phyloP scores from a whole-genome alignment of 1,140 invertebrate genomes.

The Neodiprion pinetum region DNA sequence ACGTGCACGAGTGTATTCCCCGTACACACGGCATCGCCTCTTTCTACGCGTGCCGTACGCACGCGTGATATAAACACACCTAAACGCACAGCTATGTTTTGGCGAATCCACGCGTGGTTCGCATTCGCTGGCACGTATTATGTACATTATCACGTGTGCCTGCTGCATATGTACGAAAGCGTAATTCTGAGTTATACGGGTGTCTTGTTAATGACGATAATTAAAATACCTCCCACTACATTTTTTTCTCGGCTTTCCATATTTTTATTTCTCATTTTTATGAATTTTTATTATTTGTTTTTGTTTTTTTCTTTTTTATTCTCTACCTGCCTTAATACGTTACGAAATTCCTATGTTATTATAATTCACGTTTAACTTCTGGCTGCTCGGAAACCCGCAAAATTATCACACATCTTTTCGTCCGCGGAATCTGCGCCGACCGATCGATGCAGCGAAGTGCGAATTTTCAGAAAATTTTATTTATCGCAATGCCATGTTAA shows the following conservation, averaged over 20 bases:
- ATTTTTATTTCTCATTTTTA: no score
- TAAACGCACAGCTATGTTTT: conserved; percentile 36
- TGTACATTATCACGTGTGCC: conserved; percentile 12
- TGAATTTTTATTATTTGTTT: no score
- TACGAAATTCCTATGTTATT: neutral
- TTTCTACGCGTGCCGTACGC: conserved; percentile 24
- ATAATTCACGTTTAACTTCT: neutral
- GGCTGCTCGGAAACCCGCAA: neutral
- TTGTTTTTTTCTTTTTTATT: no score
- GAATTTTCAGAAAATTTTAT: no score
- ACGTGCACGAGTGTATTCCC: conserved; percentile 32
- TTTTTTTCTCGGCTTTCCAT: conserved; percentile 34
- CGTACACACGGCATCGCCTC: conserved; percentile 26
- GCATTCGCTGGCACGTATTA: conserved; percentile 13
- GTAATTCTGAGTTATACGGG: conserved; percentile 60
- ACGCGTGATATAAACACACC: conserved; percentile 31
- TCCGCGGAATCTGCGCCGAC: no score
- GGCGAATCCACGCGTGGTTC: conserved; percentile 25
- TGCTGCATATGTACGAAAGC: conserved; percentile 53
- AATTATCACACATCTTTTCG: no score
- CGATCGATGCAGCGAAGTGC: no score
- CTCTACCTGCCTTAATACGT: neutral
- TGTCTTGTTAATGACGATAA: conserved; percentile 59
- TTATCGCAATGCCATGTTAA: no score
- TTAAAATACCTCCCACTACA: conserved; percentile 57